Conservation (phyloP, 1,140 invertebrate genomes). For the Cydia splendana region DNA sequence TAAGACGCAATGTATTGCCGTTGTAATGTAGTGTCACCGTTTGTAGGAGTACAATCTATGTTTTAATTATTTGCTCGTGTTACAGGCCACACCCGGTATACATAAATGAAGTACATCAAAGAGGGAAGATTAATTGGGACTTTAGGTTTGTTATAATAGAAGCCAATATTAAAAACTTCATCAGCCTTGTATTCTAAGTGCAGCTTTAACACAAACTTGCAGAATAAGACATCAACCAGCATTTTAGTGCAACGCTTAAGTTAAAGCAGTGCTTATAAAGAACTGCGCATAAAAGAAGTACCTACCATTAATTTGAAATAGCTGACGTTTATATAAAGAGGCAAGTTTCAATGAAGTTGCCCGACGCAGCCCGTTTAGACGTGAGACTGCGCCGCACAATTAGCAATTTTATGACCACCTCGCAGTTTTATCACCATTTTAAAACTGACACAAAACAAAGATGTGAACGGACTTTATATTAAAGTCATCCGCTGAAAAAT, state of each 20-base stretch:
- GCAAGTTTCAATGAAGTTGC: constrained; percentile 28
- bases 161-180: not conserved
- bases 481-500: not conserved
- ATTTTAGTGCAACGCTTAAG: constrained; percentile 21
- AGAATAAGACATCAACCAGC: not conserved
- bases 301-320: constrained; percentile 25
- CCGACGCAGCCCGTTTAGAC: constrained; percentile 7
- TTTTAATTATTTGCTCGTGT: too few species aligned
- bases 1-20: too few species aligned
- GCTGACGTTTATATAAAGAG: constrained; percentile 22
- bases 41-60: too few species aligned
- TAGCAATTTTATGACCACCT: not conserved
- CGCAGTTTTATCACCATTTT: constrained; percentile 1
- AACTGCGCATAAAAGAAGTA: constrained; percentile 27
- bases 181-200: not conserved
- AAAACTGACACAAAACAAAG: constrained; percentile 5
- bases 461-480: not conserved
- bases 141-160: not conserved
- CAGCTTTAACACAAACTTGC: not conserved
- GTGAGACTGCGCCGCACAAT: not conserved
- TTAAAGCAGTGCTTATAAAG: constrained; percentile 8
- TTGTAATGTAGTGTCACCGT: too few species aligned
- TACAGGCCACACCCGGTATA: too few species aligned
- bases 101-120: too few species aligned
- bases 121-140: not conserved